phyloP scores from a whole-genome alignment of 2,797 vertebrate species.

The Sebastes minor region DNA sequence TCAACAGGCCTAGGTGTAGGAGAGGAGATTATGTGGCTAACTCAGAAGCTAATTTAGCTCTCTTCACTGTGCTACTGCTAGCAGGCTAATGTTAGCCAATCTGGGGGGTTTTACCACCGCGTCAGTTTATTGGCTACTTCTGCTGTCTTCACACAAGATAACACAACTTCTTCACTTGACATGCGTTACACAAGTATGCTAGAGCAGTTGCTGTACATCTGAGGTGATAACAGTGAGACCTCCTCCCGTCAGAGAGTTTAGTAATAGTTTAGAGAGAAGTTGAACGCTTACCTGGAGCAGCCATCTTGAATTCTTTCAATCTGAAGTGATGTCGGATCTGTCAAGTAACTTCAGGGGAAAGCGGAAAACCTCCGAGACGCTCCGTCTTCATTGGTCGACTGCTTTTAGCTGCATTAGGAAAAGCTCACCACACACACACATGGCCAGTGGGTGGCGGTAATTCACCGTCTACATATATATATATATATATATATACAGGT shows the following conservation, averaged over 20 bases:
- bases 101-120: slow-evolving; percentile 44
- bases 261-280: slow-evolving; percentile 56
- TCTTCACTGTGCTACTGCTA: slow-evolving; percentile 46
- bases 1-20: not conserved
- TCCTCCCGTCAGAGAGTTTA: not conserved
- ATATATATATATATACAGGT: no score
- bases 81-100: slow-evolving; percentile 66
- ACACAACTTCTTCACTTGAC: not conserved
- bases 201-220: no score
- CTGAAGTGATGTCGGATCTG: slow-evolving; percentile 82
- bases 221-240: not conserved
- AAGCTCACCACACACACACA: not conserved
- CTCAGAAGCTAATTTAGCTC: slow-evolving; percentile 27
- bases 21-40: slow-evolving; percentile 73
- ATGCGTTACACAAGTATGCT: not conserved
- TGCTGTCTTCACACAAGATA: not conserved
- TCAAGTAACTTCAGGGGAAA: slow-evolving; percentile 79
- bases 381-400: slow-evolving; percentile 69
- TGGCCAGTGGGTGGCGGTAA: not conserved
- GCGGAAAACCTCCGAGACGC: slow-evolving; percentile 72
- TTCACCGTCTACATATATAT: not conserved
- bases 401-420: not conserved
- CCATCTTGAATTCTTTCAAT: slow-evolving; percentile 87
- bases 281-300: slow-evolving; percentile 84
- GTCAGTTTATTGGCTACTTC: slow-evolving; percentile 43